Conservation (phyloP, 2,888 invertebrate species). For the Nemotelus nigrinus region DNA sequence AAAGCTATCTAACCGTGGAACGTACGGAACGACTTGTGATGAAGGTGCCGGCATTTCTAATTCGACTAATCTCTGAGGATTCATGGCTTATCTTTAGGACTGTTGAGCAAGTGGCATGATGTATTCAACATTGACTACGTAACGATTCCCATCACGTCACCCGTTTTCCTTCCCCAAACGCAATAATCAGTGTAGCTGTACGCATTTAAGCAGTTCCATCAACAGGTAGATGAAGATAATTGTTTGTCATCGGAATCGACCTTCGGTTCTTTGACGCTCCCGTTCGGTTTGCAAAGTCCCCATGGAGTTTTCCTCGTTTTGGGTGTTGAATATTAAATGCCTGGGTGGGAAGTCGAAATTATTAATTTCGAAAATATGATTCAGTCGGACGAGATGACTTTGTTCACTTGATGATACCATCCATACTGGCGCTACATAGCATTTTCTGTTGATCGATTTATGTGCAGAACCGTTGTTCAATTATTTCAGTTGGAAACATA, state of each 20-base stretch:
- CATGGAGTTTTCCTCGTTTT: background rate
- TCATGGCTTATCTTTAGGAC: conserved; percentile 30
- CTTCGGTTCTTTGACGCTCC: background rate
- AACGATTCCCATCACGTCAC: conserved; percentile 14
- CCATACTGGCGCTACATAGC: no score
- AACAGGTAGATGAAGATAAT: conserved; percentile 35
- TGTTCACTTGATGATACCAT: no score
- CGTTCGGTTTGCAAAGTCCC: conserved; percentile 4
- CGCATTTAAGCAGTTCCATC: conserved; percentile 24
- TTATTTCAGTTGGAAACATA: no score
- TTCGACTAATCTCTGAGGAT: conserved; percentile 29
- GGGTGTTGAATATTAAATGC: conserved; percentile 15
- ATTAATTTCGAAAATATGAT: background rate
- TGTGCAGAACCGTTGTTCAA: no score
- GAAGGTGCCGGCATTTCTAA: conserved; percentile 29
- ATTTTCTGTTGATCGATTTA: no score
- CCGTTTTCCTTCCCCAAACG: conserved; percentile 7
- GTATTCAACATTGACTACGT: conserved; percentile 1
- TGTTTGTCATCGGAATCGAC: conserved; percentile 23
- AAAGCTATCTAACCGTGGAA: conserved; percentile 13
- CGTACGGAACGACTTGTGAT: conserved; percentile 14
- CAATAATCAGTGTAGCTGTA: conserved; percentile 1
- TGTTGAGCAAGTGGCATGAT: background rate
- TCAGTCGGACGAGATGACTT: background rate
- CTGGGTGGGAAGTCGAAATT: background rate